Evolutionary conservation across 2,797 vertebrate species (phyloP), one percentile per base, ranked within the genome.

Genomic region (Discoglossus pictus): DNA sequence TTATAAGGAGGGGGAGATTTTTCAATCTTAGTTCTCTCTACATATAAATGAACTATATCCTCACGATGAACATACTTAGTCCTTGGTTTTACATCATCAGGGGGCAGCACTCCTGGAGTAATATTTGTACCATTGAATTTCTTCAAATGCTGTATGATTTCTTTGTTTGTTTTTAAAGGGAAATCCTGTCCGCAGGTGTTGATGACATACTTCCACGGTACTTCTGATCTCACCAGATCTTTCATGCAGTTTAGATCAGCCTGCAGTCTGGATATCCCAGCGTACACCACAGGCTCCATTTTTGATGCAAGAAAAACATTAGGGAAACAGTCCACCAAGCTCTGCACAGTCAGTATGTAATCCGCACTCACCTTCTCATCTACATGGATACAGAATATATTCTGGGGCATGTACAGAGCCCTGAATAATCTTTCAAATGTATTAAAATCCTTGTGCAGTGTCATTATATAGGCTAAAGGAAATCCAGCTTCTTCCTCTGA

Each of bases 171-270:
- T 46, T 82, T 86, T 73, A 87, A 74, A 8, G 84, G 86, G 11
- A 86, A 81, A 35, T 88, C 81, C 47, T 88, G 86, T 7, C 80
- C 80, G 0, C 84, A 88, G 9, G 68, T 43, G 60, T 84, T 86
- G 76, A 86, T 60, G 2, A 77, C 3, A 0, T 80, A 86, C 2
- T 50, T 65, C 83, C 84, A 87, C 0, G 53, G 74, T 4, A 79
- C 0, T 0, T 58, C 0, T 0, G 77, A 81, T 55, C 40, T 38
- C 20, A 64, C 56, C 0, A 84, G 74, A 31, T 88, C 80, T 15
- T 53, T 66, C 18, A 79, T 21, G 76, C 85, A 85, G 66, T 77
- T 74, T n/a, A 86, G 40, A 40, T 85, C 84, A 0, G 83, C 79
- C 40, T 61, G 55, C 10, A 80, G 77, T 50, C 74, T 60, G 40